phyloP scores from a whole-genome alignment of 92 coral and sea anemone species.

The Pocillopora meandrina region DNA sequence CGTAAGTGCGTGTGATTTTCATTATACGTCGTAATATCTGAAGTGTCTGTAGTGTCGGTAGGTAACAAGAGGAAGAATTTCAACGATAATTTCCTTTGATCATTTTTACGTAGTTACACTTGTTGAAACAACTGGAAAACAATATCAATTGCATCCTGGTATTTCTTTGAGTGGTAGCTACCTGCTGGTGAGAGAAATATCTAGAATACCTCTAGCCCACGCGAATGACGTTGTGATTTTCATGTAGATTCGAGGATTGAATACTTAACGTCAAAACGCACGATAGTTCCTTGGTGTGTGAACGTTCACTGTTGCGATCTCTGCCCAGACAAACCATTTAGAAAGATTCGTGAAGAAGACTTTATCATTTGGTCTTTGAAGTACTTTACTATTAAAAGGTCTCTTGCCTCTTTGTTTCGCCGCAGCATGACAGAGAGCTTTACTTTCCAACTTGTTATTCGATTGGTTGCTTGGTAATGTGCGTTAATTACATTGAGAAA shows the following conservation, averaged over 20 bases:
- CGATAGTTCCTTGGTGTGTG: no score
- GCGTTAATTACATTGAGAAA: not conserved
- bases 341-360: not conserved
- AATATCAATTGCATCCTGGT: not conserved
- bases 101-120: not conserved
- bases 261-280: no score
- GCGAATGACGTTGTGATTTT: not conserved
- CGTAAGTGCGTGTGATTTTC: no score
- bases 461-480: slow-evolving; percentile 1
- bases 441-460: not conserved
- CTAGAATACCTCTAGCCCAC: not conserved
- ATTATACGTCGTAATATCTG: no score
- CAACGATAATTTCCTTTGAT: not conserved
- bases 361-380: not conserved
- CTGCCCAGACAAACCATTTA: not conserved
- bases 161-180: not conserved
- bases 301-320: not conserved
- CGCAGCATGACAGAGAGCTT: not conserved
- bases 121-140: not conserved
- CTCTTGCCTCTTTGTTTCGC: not conserved
- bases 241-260: not conserved
- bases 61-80: no score
- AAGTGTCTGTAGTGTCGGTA: no score
- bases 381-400: not conserved
- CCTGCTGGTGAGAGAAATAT: not conserved